Evolutionary conservation across 1,140 invertebrate species (phyloP).

Genomic region (Heliconius hermathena): DNA sequence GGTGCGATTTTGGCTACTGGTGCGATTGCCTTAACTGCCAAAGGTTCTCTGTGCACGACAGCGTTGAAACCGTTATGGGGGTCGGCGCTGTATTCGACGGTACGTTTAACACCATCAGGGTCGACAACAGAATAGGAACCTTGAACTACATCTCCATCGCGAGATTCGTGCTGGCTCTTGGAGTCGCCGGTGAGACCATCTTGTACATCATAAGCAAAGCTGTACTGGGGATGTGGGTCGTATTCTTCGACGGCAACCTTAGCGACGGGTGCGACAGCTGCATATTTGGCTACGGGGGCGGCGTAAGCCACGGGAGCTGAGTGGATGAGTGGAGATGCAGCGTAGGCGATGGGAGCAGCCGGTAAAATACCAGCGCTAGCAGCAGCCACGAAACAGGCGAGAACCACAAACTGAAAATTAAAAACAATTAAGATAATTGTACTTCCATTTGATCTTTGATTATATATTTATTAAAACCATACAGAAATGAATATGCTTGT

Average conservation of each 20-base stretch:
- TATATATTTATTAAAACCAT: neutral
- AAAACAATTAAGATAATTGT: slow-evolving; percentile 14
- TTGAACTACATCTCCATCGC: slow-evolving; percentile 83
- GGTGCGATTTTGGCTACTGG: slow-evolving; percentile 54
- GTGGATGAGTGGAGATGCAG: slow-evolving; percentile 69
- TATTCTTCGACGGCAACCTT: slow-evolving; percentile 50
- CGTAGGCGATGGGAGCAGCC: slow-evolving; percentile 47
- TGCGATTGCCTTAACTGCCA: slow-evolving; percentile 47
- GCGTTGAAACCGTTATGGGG: slow-evolving; percentile 81
- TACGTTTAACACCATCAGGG: slow-evolving; percentile 85
- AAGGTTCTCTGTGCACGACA: slow-evolving; percentile 72
- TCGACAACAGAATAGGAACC: slow-evolving; percentile 85
- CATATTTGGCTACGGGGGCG: slow-evolving; percentile 44
- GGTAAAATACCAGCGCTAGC: slow-evolving; percentile 62
- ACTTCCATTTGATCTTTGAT: neutral
- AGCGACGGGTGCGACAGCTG: slow-evolving; percentile 40
- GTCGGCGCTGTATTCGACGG: slow-evolving; percentile 85
- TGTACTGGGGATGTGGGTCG: slow-evolving; percentile 83
- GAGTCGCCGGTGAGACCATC: slow-evolving; percentile 86
- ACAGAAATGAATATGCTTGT: slow-evolving; percentile 19
- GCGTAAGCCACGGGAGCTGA: slow-evolving; percentile 44
- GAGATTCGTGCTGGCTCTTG: slow-evolving; percentile 85
- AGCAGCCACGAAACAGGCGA: slow-evolving; percentile 63
- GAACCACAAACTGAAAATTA: slow-evolving; percentile 63
- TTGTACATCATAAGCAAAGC: slow-evolving; percentile 85